These are phyloP conservation scores for Mormyrus lacerda DNA, from an alignment of 2,113 vertebrate species.

Conservation along the genomic window DNA sequence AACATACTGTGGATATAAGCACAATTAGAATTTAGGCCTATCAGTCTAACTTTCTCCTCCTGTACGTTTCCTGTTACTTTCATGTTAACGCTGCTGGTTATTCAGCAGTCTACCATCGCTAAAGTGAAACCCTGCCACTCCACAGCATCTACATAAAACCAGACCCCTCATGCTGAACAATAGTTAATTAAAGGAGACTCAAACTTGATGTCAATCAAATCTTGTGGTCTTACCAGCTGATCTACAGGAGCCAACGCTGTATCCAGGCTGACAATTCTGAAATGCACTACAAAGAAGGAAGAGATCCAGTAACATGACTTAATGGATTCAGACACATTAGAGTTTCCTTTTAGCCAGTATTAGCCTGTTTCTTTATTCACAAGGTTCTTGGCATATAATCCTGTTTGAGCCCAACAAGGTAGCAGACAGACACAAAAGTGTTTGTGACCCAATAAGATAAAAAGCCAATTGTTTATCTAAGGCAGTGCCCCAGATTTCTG, in stretches of 20 bases:
- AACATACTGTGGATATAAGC: background rate
- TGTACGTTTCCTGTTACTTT: background rate
- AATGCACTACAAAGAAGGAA: slow-evolving; percentile 27
- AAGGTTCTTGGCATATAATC: background rate
- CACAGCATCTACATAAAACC: background rate
- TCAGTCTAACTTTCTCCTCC: background rate
- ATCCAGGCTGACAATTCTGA: slow-evolving; percentile 33
- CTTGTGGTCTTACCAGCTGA: slow-evolving; percentile 18
- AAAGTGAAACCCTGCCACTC: background rate
- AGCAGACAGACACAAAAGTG: background rate
- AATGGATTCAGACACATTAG: background rate
- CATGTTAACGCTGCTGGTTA: background rate
- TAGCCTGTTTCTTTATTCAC: background rate
- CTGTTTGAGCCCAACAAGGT: background rate
- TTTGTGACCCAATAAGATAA: slow-evolving; percentile 7
- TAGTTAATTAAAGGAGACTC: background rate
- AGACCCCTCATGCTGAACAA: background rate
- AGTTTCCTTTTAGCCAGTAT: slow-evolving; percentile 34
- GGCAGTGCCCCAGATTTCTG: background rate
- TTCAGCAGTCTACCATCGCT: background rate
- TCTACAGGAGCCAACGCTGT: slow-evolving; percentile 18
- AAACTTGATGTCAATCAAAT: background rate
- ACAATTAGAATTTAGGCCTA: background rate
- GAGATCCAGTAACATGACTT: background rate
- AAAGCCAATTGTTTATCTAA: background rate